Evolutionary conservation across 2,797 vertebrate species (phyloP).

Genomic region (Urocyon cinereoargenteus): DNA sequence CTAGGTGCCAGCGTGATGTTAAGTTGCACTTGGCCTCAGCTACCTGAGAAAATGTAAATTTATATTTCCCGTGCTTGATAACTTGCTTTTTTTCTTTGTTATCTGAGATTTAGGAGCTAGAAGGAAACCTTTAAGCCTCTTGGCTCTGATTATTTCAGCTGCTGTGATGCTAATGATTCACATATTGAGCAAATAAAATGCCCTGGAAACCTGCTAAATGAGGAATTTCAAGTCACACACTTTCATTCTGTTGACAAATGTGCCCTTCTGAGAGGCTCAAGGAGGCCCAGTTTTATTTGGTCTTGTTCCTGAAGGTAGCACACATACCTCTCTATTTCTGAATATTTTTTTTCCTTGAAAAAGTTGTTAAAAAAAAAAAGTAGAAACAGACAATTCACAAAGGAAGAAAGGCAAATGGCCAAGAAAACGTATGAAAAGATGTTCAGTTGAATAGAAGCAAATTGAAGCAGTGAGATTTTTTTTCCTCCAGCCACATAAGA

Average conservation of each 20-base stretch:
- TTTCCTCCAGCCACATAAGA: background rate
- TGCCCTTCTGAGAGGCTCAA: background rate
- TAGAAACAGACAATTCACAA: background rate
- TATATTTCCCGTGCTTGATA: slow-evolving; percentile 17
- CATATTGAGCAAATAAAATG: slow-evolving; percentile 60
- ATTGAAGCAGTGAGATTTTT: background rate
- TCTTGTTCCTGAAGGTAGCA: background rate
- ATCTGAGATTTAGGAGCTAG: slow-evolving; percentile 57
- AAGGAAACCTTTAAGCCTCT: slow-evolving; percentile 65
- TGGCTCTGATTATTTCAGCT: slow-evolving; percentile 69
- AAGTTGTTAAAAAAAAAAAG: background rate
- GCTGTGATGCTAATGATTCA: slow-evolving; percentile 64
- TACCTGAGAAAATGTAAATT: background rate
- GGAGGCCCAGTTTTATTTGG: background rate
- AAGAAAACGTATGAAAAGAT: background rate
- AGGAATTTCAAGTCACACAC: background rate
- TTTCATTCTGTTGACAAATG: slow-evolving; percentile 44
- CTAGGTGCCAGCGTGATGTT: background rate
- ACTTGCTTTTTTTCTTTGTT: slow-evolving; percentile 52
- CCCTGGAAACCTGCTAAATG: slow-evolving; percentile 55
- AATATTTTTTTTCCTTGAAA: background rate
- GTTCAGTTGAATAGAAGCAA: background rate
- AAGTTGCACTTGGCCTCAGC: background rate
- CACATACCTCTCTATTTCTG: background rate
- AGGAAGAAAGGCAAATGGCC: slow-evolving; percentile 38